A percentile compares a stretch with the other conserved stretches of the same genome.
Evolutionary conservation across 2,797 vertebrate genomes (phyloP).

Genomic region (Sebastes hubbsi): DNA sequence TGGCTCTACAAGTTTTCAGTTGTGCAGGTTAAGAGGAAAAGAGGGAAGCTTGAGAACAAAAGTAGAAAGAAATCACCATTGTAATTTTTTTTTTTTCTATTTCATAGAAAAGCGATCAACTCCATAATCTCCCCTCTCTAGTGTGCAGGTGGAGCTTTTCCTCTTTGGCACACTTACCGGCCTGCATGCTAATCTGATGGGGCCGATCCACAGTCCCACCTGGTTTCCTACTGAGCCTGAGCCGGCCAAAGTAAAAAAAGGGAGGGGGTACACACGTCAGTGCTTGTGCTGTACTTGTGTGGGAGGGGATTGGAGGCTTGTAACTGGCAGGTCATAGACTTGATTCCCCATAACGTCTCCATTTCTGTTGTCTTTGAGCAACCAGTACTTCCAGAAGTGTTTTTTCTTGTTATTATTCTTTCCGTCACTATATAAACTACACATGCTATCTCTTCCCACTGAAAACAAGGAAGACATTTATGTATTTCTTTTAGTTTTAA

Average conservation of each 20-base stretch:
- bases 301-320: neutral
- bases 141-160: conserved; percentile 38
- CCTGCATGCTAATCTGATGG: conserved; percentile 46
- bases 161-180: conserved; percentile 41
- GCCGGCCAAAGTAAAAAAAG: neutral
- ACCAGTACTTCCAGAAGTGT: neutral
- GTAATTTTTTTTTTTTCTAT: neutral
- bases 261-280: neutral
- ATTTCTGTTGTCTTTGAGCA: neutral
- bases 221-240: conserved; percentile 6
- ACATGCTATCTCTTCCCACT: neutral
- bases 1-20: neutral
- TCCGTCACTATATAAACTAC: neutral
- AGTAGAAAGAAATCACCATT: neutral
- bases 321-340: neutral
- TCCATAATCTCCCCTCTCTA: conserved; percentile 37
- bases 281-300: neutral
- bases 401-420: neutral
- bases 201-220: conserved; percentile 25
- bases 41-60: neutral
- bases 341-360: neutral
- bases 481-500: neutral
- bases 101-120: conserved; percentile 41
- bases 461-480: neutral
- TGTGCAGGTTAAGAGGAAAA: neutral